These are phyloP conservation scores for Naja naja DNA, from an alignment of 2,113 vertebrate species.

Conservation along the genomic window DNA sequence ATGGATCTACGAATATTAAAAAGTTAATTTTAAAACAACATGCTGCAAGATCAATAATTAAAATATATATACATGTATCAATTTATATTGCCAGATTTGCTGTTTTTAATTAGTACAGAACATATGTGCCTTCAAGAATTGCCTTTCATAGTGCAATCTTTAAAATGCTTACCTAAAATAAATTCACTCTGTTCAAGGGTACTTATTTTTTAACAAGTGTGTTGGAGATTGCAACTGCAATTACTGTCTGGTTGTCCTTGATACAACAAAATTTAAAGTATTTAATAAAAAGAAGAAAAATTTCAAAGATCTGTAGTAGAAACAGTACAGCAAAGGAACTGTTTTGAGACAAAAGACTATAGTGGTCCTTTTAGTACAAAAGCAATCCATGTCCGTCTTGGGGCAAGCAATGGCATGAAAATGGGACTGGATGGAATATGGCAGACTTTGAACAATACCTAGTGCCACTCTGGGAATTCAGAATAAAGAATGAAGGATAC, in stretches of 20 bases:
- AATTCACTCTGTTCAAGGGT: background rate
- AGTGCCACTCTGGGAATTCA: conserved; percentile 59
- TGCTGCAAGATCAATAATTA: background rate
- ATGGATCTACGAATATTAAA: background rate
- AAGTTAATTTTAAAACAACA: background rate
- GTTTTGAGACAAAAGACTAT: conserved; percentile 41
- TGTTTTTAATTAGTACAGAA: background rate
- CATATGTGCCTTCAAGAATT: background rate
- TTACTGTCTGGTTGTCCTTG: conserved; percentile 45
- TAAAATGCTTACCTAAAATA: background rate
- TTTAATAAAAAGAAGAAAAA: conserved; percentile 39
- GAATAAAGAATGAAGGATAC: conserved; percentile 56
- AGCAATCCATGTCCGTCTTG: conserved; percentile 40
- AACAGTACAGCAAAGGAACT: conserved; percentile 26
- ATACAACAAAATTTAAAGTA: conserved; percentile 40
- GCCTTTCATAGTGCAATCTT: background rate
- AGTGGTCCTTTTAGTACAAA: conserved; percentile 47
- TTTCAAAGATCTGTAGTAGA: conserved; percentile 47
- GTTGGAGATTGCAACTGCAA: background rate
- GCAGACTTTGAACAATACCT: conserved; percentile 61
- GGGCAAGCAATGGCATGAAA: conserved; percentile 55
- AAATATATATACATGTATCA: background rate
- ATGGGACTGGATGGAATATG: conserved; percentile 60
- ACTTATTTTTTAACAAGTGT: background rate
- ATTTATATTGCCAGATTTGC: background rate